These are phyloP conservation scores for Acronicta alni DNA, from an alignment of 2,888 invertebrate species.

Conservation along the genomic window DNA sequence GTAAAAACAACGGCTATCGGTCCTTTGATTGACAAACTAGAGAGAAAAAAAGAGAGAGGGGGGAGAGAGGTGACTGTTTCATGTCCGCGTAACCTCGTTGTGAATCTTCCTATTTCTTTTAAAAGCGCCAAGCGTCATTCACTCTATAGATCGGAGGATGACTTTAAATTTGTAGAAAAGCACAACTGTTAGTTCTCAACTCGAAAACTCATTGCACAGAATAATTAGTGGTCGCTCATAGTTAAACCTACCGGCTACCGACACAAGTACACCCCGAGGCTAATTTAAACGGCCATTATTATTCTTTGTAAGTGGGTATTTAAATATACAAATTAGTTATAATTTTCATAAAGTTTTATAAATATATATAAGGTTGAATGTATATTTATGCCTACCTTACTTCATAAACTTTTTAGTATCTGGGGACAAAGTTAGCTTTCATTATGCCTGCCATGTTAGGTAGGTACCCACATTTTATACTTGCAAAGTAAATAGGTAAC, in stretches of 20 bases:
- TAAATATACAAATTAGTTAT: slow-evolving; percentile 42
- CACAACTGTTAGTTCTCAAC: not conserved
- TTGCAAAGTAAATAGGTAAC: slow-evolving; percentile 49
- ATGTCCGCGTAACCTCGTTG: not conserved
- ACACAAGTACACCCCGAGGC: slow-evolving; percentile 7
- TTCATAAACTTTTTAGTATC: slow-evolving; percentile 59
- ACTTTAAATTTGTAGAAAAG: slow-evolving; percentile 14
- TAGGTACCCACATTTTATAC: slow-evolving; percentile 43
- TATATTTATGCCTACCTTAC: slow-evolving; percentile 51
- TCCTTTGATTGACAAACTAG: not conserved
- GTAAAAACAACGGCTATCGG: not conserved
- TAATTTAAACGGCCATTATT: slow-evolving; percentile 19
- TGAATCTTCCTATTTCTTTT: not conserved
- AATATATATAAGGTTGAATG: slow-evolving; percentile 37
- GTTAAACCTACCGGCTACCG: not conserved
- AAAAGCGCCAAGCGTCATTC: not conserved
- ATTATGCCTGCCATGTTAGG: slow-evolving; percentile 46
- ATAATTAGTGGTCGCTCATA: not conserved
- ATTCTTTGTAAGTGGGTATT: slow-evolving; percentile 17
- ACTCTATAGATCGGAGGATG: not conserved
- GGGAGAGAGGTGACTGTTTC: not conserved
- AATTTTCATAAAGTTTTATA: slow-evolving; percentile 52
- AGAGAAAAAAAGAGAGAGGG: too few relatives aligned
- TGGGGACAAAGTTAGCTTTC: slow-evolving; percentile 54
- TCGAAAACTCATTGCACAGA: slow-evolving; percentile 12